Base-by-base conservation (phyloP, 2,113 vertebrate genomes). In the Sclerurus mexicanus region DNA sequence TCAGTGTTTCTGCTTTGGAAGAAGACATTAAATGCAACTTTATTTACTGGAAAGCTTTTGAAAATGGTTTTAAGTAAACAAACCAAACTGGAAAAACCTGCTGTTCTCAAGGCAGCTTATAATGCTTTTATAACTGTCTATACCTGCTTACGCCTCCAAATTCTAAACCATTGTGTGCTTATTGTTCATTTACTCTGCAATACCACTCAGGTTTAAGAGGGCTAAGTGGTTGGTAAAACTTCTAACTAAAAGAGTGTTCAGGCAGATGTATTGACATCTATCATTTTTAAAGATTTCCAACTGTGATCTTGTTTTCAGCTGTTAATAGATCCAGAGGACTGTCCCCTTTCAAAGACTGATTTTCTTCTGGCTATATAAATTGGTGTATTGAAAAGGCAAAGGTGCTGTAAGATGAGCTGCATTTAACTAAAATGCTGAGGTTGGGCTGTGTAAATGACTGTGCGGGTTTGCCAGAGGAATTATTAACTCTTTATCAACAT, bases 21-120 rank as follows among this genome's bases (percentile, higher is more conserved):
- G 39, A 39, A 84, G 68, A 90, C 7, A 4, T 94, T 75, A 87
- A 80, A 85, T 80, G 64, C 67, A 94, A 84, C 75, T 95, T 87
- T 91, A 87, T 89, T 93, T 87, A 64, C 42, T 46, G 69, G 69
- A 87, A 94, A 73, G 80, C 86, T 89, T 93, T 95, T 93, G 92
- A 85, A 93, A 89, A 66, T 73, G 50, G 27, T 64, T 87, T 91
- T 82, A 89, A 89, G 71, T 69, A 89, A 90, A 95, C 55, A 92
- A 90, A 77, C 18, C 46, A 81, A 73, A 85, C 71, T 64, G 82
- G 78, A 69, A 91, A 87, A 94, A 62, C 31, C 56, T 74, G 64
- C 49, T 84, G 31, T 90, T 83, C 58, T 92, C 60, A 56, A 79
- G 73, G 58, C 63, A 73, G 44, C 44, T 94, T 46, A 64, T 88